phyloP scores from a whole-genome alignment of 2,888 invertebrate species.

The Aethes cnicana region DNA sequence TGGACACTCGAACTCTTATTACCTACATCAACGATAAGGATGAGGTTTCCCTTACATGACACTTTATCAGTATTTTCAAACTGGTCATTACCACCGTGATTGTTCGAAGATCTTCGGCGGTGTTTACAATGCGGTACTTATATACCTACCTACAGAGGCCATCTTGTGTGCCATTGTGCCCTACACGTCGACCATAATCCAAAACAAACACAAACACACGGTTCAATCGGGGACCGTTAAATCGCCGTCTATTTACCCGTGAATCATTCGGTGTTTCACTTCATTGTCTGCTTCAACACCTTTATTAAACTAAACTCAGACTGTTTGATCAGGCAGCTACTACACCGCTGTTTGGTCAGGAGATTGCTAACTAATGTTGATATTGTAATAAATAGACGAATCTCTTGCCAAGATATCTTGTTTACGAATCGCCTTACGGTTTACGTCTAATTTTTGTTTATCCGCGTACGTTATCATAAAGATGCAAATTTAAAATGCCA shows the following conservation, averaged over 20 bases:
- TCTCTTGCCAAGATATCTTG: constrained; percentile 12
- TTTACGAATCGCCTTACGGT: not conserved
- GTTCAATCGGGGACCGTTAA: not conserved
- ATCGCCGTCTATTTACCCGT: constrained; percentile 3
- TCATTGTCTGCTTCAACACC: constrained; percentile 8
- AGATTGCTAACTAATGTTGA: constrained; percentile 12
- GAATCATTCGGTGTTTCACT: constrained; percentile 7
- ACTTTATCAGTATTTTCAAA: no score
- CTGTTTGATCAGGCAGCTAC: constrained; percentile 16
- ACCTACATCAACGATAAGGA: no score
- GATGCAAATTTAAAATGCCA: not conserved
- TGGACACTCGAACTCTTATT: no score
- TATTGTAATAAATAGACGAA: constrained; percentile 15
- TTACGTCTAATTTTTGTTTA: not conserved
- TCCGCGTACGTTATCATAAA: not conserved
- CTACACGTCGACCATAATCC: not conserved
- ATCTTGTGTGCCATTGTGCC: not conserved
- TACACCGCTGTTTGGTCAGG: constrained; percentile 10
- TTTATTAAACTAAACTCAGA: constrained; percentile 15
- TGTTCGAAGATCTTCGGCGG: no score
- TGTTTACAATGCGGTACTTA: no score
- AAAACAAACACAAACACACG: not conserved
- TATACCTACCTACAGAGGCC: no score
- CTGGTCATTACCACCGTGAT: no score
- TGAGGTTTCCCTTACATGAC: no score